Percentiles rank a stretch among this genome's conserved stretches.
phyloP scores from a whole-genome alignment of 2,797 vertebrate species.

The Rallus crepitans region DNA sequence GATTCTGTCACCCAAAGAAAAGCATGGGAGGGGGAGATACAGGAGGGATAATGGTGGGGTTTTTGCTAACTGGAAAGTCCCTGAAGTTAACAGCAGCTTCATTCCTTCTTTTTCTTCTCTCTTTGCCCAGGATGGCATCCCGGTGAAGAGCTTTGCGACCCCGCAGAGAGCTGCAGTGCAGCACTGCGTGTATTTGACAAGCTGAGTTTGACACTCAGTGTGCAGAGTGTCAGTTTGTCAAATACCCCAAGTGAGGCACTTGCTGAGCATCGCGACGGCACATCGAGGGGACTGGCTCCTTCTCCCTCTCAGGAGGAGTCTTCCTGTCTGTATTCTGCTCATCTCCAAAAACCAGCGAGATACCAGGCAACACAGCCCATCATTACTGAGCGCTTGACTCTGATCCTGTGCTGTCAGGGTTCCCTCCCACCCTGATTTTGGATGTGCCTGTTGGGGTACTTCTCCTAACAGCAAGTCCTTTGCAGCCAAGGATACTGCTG shows the following conservation, averaged over 20 bases:
- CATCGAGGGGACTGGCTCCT: fast-evolving
- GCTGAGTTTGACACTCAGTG: slow-evolving; percentile 97
- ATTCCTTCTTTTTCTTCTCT: not conserved
- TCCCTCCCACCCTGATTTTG: not conserved
- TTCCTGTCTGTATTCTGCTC: not conserved
- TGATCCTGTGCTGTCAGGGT: not conserved
- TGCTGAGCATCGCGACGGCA: slow-evolving; percentile 58
- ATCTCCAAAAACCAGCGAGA: not conserved
- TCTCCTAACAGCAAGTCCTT: not conserved
- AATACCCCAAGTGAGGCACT: slow-evolving; percentile 99
- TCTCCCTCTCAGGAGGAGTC: not conserved
- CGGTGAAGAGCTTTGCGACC: fast-evolving
- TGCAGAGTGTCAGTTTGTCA: slow-evolving; percentile 99
- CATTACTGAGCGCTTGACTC: not conserved
- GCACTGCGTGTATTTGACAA: slow-evolving; percentile 99
- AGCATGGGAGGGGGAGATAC: fast-evolving
- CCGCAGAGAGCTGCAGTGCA: slow-evolving; percentile 54
- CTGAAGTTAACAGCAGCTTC: not conserved
- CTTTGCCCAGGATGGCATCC: not conserved
- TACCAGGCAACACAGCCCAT: not conserved
- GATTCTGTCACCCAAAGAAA: not conserved
- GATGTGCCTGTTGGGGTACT: fast-evolving
- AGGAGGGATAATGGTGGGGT: not conserved
- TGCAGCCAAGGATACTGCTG: not conserved
- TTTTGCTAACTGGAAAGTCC: not conserved